Conservation (phyloP, 2,797 vertebrate genomes). For the Poeciliopsis presidionis region DNA sequence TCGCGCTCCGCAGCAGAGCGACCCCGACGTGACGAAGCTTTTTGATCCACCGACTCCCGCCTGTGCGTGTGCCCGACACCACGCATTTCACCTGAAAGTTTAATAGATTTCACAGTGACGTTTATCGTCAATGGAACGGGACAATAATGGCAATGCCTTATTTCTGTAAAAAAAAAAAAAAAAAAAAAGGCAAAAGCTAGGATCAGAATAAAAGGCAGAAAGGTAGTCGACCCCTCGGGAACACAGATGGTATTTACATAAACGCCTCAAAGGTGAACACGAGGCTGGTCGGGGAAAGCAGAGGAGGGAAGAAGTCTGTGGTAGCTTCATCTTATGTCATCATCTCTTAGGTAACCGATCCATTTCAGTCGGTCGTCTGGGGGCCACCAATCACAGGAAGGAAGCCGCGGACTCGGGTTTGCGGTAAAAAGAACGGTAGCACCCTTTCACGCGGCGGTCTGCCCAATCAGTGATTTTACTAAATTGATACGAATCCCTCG, state of each 20-base stretch:
- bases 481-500: background rate
- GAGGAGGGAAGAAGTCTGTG: background rate
- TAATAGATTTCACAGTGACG: background rate
- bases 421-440: background rate
- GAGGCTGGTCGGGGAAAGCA: background rate
- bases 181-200: background rate
- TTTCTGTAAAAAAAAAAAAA: background rate
- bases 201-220: background rate
- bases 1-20: slow-evolving; percentile 29
- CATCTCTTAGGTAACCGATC: background rate
- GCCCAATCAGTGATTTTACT: background rate
- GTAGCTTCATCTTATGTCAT: background rate
- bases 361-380: background rate
- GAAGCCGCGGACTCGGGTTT: background rate
- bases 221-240: background rate
- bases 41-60: slow-evolving; percentile 47
- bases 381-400: background rate
- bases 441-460: background rate
- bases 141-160: background rate
- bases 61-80: slow-evolving; percentile 14
- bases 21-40: slow-evolving; percentile 63
- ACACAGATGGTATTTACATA: background rate
- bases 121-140: background rate
- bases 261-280: background rate
- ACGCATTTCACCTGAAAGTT: background rate